phyloP scores from a whole-genome alignment of 2,113 vertebrate genomes.

The Eupsittula cactorum region DNA sequence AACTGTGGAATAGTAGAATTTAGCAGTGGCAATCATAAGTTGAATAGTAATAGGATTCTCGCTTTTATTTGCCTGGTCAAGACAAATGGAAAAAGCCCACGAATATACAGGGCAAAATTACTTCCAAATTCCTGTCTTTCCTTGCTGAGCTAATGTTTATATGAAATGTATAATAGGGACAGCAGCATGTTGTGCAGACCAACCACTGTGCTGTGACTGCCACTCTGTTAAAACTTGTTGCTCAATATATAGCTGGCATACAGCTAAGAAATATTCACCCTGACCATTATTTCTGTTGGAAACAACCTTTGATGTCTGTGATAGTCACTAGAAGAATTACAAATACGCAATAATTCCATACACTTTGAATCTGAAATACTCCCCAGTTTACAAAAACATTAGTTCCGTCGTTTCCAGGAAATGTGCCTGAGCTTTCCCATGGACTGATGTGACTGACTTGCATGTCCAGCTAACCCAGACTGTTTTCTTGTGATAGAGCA shows the following conservation, averaged over 20 bases:
- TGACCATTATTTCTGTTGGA: not conserved
- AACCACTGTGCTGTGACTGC: not conserved
- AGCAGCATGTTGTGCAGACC: not conserved
- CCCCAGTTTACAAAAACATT: not conserved
- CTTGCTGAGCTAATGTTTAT: not conserved
- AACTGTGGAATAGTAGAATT: not conserved
- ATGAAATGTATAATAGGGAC: not conserved
- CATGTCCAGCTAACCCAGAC: not conserved
- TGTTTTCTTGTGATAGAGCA: not conserved
- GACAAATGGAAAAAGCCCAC: not conserved
- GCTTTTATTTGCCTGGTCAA: constrained; percentile 31
- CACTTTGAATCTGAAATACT: not conserved
- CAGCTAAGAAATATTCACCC: not conserved
- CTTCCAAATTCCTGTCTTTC: not conserved
- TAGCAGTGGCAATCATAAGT: not conserved
- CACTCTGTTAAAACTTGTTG: not conserved
- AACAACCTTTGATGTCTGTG: not conserved
- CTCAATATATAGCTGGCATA: not conserved
- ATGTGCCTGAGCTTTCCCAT: not conserved
- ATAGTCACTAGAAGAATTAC: not conserved
- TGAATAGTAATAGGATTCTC: constrained; percentile 1
- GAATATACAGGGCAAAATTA: not conserved
- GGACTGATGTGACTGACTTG: not conserved
- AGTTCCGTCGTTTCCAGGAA: not conserved
- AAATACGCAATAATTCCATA: not conserved